Percentiles rank a stretch among this genome's conserved stretches.
These are phyloP conservation scores for Chionis minor DNA, from an alignment of 2,113 vertebrate species.

Conservation along the genomic window DNA sequence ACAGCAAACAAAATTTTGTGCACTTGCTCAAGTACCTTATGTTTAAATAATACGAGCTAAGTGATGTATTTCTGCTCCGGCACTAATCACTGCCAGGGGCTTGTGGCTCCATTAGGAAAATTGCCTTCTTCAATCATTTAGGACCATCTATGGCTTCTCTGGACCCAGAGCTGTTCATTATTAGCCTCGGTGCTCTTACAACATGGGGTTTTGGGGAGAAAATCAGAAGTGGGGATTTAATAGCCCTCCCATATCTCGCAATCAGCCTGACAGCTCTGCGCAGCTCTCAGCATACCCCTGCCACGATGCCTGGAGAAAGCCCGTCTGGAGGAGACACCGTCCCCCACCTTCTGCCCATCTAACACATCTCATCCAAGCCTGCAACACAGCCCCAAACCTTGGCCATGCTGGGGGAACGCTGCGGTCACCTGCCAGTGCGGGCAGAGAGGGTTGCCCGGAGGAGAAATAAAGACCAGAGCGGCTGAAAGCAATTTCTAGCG, in stretches of 20 bases:
- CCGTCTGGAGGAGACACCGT: accelerated
- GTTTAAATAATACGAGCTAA: conserved; percentile 31
- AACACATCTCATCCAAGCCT: neutral
- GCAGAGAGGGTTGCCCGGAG: neutral
- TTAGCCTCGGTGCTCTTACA: neutral
- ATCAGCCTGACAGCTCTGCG: neutral
- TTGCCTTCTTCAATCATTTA: conserved; percentile 35
- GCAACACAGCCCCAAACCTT: neutral
- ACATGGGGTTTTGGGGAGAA: accelerated
- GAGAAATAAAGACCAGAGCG: neutral
- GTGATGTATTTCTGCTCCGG: conserved; percentile 10
- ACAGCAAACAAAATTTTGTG: conserved; percentile 8
- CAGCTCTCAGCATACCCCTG: neutral
- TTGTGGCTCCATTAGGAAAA: neutral
- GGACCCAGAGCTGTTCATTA: neutral
- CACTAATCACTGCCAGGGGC: conserved; percentile 32
- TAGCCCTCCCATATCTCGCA: accelerated
- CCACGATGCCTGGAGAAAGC: accelerated
- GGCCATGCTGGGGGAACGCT: accelerated
- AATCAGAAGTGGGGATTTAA: neutral
- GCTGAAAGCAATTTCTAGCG: neutral
- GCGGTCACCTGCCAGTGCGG: neutral
- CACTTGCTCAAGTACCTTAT: neutral
- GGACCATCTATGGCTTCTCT: neutral
- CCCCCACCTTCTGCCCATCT: neutral